phyloP scores from a whole-genome alignment of 2,888 invertebrate genomes.

The Harpalus rubripes region DNA sequence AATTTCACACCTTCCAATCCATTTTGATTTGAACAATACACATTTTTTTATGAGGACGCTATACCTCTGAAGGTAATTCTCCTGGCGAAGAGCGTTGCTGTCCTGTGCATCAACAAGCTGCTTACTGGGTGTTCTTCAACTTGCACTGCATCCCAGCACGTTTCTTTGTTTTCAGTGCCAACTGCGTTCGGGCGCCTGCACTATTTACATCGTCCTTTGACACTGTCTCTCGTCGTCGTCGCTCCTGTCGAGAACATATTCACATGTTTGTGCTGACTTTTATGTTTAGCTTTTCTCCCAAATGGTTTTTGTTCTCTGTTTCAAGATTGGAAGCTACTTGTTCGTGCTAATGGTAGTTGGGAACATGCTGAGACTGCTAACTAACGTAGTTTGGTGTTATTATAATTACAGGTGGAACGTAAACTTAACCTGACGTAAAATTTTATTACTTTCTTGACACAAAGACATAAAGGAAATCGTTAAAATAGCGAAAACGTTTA shows the following conservation, averaged over 20 bases:
- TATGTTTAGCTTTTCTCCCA: slow-evolving; percentile 39
- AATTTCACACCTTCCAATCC: neutral
- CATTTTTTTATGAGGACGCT: neutral
- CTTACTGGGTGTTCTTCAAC: neutral
- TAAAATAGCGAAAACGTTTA: neutral
- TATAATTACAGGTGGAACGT: slow-evolving; percentile 4
- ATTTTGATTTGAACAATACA: neutral
- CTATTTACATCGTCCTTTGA: slow-evolving; percentile 46
- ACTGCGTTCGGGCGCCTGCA: slow-evolving; percentile 18
- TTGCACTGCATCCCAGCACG: neutral
- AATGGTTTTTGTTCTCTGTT: slow-evolving; percentile 40
- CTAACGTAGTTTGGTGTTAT: slow-evolving; percentile 15
- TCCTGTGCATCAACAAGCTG: slow-evolving; percentile 19
- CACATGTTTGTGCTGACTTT: slow-evolving; percentile 41
- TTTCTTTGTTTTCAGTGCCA: slow-evolving; percentile 31
- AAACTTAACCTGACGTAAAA: slow-evolving; percentile 1
- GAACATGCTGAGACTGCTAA: slow-evolving; percentile 10
- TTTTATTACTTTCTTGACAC: neutral
- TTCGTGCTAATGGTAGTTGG: slow-evolving; percentile 15
- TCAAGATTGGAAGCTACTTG: slow-evolving; percentile 34
- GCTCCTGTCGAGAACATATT: slow-evolving; percentile 31
- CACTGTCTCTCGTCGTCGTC: slow-evolving; percentile 17
- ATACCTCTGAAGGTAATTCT: slow-evolving; percentile 1
- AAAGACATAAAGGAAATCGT: neutral
- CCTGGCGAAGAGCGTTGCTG: neutral